Conservation (phyloP, 2,888 invertebrate species). For the Sarcophaga rosellei region DNA sequence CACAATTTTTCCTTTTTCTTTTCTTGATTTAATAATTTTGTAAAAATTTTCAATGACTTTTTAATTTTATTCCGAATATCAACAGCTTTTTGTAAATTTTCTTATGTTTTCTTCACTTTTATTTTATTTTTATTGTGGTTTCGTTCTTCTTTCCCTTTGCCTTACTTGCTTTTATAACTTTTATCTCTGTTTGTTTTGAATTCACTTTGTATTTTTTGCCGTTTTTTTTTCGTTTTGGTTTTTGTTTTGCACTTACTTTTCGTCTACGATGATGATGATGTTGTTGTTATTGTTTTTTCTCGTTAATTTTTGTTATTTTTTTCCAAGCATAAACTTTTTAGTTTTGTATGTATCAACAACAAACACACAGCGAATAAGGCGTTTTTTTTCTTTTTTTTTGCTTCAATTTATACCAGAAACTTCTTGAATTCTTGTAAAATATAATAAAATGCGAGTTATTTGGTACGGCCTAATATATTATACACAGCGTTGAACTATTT, state of each 20-base stretch:
- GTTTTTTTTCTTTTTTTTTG: slow-evolving; percentile 43
- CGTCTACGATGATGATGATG: neutral
- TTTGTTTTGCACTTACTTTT: slow-evolving; percentile 57
- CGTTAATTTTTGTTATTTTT: neutral
- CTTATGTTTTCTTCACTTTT: neutral
- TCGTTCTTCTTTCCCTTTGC: neutral
- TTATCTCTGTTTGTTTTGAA: slow-evolving; percentile 27
- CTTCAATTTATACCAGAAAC: slow-evolving; percentile 30
- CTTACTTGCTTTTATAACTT: slow-evolving; percentile 1
- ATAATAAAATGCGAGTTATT: neutral
- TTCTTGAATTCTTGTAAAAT: slow-evolving; percentile 16
- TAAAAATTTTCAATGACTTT: no score
- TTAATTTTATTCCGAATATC: neutral
- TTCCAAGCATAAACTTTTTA: neutral
- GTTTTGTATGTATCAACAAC: slow-evolving; percentile 51
- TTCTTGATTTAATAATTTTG: no score
- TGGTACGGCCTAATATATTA: slow-evolving; percentile 5
- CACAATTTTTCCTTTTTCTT: no score
- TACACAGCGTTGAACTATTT: neutral
- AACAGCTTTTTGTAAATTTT: neutral
- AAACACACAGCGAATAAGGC: slow-evolving; percentile 35
- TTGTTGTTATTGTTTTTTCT: slow-evolving; percentile 22
- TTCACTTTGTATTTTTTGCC: slow-evolving; percentile 20
- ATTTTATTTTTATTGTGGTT: slow-evolving; percentile 7
- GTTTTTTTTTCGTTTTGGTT: slow-evolving; percentile 1